These are phyloP conservation scores for Thecocarcelia acutangulata DNA, from an alignment of 2,888 invertebrate species.

Conservation along the genomic window DNA sequence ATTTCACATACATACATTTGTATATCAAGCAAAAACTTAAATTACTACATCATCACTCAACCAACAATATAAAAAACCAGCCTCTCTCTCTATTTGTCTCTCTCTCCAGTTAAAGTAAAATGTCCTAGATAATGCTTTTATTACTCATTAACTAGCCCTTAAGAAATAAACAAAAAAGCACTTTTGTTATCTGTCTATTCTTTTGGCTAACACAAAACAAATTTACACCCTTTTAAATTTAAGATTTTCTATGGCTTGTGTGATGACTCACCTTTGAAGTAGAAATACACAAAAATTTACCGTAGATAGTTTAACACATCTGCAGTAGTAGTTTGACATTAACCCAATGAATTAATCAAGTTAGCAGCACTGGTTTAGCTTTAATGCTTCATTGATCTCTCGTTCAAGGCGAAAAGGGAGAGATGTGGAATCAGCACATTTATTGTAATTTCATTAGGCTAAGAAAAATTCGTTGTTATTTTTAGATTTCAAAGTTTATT, in stretches of 20 bases:
- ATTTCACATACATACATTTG: conserved; percentile 13
- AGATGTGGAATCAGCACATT: too few relatives aligned
- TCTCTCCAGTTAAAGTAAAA: conserved; percentile 32
- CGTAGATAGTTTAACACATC: conserved; percentile 15
- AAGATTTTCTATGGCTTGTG: too few relatives aligned
- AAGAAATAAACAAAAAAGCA: conserved; percentile 26
- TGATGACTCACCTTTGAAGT: too few relatives aligned
- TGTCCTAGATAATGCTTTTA: conserved; percentile 50
- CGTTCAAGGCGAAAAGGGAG: background rate
- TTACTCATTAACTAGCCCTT: conserved; percentile 40
- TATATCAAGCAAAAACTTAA: conserved; percentile 39
- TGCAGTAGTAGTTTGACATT: conserved; percentile 32
- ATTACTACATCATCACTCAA: conserved; percentile 48
- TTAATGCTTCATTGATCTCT: background rate
- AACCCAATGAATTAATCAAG: background rate
- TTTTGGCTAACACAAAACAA: conserved; percentile 41
- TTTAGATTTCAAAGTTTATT: too few relatives aligned
- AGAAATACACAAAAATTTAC: background rate
- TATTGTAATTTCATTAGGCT: too few relatives aligned
- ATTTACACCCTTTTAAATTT: background rate
- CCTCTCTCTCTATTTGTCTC: too few relatives aligned
- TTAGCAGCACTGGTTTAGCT: background rate
- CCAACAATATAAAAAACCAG: conserved; percentile 25
- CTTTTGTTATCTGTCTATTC: conserved; percentile 18
- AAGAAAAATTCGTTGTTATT: too few relatives aligned